Evolutionary conservation across 2,888 invertebrate species (phyloP).

Genomic region (Cyrtodaria siliqua): DNA sequence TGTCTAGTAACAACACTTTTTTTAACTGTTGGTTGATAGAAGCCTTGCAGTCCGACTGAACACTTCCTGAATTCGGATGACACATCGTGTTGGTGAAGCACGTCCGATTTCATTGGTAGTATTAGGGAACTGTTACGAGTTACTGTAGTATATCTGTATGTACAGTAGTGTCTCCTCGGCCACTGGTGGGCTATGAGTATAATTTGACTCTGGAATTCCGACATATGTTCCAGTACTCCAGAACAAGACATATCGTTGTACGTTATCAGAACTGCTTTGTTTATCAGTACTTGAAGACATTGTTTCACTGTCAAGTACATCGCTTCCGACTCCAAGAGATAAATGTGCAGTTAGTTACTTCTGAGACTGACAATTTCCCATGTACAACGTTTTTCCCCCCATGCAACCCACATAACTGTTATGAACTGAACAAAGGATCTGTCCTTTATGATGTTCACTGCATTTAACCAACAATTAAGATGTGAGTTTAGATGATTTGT

Average conservation of each 20-base stretch:
- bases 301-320: constrained; percentile 6
- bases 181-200: constrained; percentile 31
- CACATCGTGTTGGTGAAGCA: constrained; percentile 10
- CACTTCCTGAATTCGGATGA: constrained; percentile 19
- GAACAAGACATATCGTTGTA: constrained; percentile 25
- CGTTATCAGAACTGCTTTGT: not conserved
- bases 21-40: constrained; percentile 11
- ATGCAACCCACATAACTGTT: constrained; percentile 4
- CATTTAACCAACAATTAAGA: no score
- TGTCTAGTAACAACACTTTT: no score
- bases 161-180: constrained; percentile 20
- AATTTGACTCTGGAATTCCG: constrained; percentile 18
- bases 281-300: constrained; percentile 13
- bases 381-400: constrained; percentile 6
- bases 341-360: not conserved
- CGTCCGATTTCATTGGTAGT: no score
- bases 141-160: constrained; percentile 8
- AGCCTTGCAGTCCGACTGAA: not conserved
- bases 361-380: not conserved
- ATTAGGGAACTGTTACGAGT: constrained; percentile 21
- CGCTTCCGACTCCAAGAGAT: constrained; percentile 5
- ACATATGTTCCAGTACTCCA: constrained; percentile 18
- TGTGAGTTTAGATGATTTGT: not conserved
- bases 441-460: constrained; percentile 17
- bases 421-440: constrained; percentile 8